Base-by-base conservation (phyloP, 1,140 invertebrate species). In the Aphaenogaster floridana region DNA sequence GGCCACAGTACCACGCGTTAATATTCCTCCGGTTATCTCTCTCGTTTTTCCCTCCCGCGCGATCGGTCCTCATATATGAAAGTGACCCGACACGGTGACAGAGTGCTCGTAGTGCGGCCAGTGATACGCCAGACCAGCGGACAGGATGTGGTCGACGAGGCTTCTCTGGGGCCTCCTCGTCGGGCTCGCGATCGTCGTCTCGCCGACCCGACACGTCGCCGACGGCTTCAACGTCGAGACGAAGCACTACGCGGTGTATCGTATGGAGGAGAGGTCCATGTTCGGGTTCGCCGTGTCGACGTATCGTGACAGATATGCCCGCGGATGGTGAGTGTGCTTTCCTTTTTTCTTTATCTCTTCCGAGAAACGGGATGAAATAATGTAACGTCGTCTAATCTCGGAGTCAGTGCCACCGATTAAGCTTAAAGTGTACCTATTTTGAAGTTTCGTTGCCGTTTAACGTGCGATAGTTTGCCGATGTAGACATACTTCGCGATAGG, bases 271-370 rank as follows among this genome's bases (percentile, higher is more conserved):
- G 4, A 87, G 64, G 0, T 94, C 93, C 61, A 95, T 94, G 94
- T 95, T 95, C 61, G 94, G 94, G 45, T 95, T 93, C 86, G 90
- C 94, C 0, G 93, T 94, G 39, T 91, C 94, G 7, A 88, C 91
- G 42, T 93, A 95, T 88, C 89, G 93, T 28, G 94, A 94, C 71
- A 83, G 50, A 45, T 45, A 68, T 3, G 79, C 90, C 8, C 90
- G 90, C n/a, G 94, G 94, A 88, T 94, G 93, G 94, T 92, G 57
- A 90, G 91, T 66, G 9, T 39, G 13, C n/a, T 28, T 7, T 28
- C n/a, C 34, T 3, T 45, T 66, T 68, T 45, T 79, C 59, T 72
- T 52, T 13, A 50, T 68, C 59, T 42, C 21, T 28, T 72, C 39
- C 21, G 72, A 68, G 64, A 84, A 64, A 45, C 13, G 39, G 34